Evolutionary conservation across 2,797 vertebrate species (phyloP).

Genomic region (Margarornis squamiger): DNA sequence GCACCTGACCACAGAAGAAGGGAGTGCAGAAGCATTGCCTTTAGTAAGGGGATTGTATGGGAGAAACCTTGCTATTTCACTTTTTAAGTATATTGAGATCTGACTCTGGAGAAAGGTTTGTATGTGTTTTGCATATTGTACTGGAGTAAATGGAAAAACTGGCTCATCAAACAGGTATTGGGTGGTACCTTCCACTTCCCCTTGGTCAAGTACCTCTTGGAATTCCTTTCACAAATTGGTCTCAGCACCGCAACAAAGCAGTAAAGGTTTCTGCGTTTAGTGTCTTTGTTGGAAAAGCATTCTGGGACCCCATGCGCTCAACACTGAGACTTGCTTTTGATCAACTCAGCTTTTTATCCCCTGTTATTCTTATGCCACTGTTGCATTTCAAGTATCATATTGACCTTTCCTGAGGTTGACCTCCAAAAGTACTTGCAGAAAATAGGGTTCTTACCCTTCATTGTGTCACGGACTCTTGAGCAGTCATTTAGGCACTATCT

Average conservation of each 20-base stretch:
- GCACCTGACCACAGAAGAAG: neutral
- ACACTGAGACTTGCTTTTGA: neutral
- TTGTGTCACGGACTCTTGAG: neutral
- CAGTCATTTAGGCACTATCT: neutral
- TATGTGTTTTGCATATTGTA: neutral
- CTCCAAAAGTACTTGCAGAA: neutral
- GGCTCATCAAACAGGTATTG: neutral
- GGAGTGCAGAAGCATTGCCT: neutral
- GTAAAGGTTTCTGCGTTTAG: neutral
- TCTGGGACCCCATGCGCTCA: neutral
- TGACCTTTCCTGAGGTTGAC: neutral
- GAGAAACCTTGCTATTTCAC: neutral
- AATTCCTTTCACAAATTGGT: neutral
- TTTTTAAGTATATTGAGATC: neutral
- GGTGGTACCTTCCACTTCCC: neutral
- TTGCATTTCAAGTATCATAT: neutral
- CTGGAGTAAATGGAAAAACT: neutral
- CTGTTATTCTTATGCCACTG: neutral
- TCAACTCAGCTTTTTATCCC: neutral
- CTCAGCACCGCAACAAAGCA: neutral
- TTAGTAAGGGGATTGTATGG: neutral
- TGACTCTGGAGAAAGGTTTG: neutral
- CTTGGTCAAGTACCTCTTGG: neutral
- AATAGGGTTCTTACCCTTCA: neutral
- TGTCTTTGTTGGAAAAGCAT: neutral